Base-by-base conservation (phyloP, 2,113 vertebrate species). In the Acinonyx jubatus region DNA sequence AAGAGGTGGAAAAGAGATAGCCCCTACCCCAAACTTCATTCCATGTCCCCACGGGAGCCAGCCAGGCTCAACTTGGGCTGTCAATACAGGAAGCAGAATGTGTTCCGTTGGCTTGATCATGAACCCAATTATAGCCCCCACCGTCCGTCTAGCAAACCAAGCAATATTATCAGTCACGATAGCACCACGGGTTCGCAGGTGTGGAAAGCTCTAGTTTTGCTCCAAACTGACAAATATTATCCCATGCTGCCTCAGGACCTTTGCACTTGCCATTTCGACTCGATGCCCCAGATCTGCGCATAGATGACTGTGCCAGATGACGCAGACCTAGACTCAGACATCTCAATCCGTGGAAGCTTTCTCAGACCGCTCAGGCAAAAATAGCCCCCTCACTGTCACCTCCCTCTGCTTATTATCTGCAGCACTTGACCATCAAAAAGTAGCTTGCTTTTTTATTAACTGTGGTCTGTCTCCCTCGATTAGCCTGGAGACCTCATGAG, bases 171-270 rank as follows among this genome's bases (percentile, higher is more conserved):
- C 29, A 38, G 48, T 18, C 38, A 78, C 57, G 29, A 57, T 3
- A 57, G 12, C 27, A 33, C 4, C 15, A 50, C 2, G 4, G 29
- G 3, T 14, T 50, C 4, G 1, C 5, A 3, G 15, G 38, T 23
- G 5, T n/a, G 69, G 71, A 94, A 89, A 63, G 50, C 21, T 84
- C 71, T 50, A 52, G 52, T 31, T 76, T 38, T 38, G 29, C 36
- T 65, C 29, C 82, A 57, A 25, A 25, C 31, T n/a, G 33, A 63
- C 2, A 33, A 68, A 33, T 63, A 57, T 10, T 31, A 33, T 1
- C 33, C 50, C 15, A 21, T 2, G 2, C 27, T 57, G 79, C 69
- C 50, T 23, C 61, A 78, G 68, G 91, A 84, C 50, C 33, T 78
- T 79, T 38, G 85, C 82, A 84, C 61, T 15, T 33, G 38, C 50